Evolutionary conservation across 2,888 invertebrate genomes (phyloP), one percentile per base, ranked within the genome.

Genomic region (Agapetus fuscipes): DNA sequence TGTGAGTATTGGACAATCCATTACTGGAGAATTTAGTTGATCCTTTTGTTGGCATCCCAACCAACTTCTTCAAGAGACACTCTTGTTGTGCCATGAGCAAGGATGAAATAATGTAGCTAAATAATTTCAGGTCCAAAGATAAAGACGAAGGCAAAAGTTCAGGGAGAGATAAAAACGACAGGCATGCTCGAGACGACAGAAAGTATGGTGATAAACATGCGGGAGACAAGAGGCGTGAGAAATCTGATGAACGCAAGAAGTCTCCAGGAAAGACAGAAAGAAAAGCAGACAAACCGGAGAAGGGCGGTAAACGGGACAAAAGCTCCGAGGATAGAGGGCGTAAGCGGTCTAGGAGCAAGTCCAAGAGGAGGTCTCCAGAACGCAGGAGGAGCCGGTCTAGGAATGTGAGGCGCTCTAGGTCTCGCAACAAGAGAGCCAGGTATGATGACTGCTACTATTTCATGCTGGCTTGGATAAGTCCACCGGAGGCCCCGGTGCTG

Each of bases 231-330:
- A 42, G 3, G 34, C 48, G 52, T 45, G 17, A 46, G 43, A 42
- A 52, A 52, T 16, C 50, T 43, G 33, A 51, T 50, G 13, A 55
- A 55, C 1, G 51, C 43, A 36, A 14, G 13, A 12, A 20, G 5
- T n/a, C 7, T 43, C 49, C n/a, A 34, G 43, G 35, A 20, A 38
- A 49, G 17, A 52, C 40, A 38, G 49, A 50, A 24, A 45, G 50
- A 46, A 46, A 38, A 45, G 36, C 35, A 28, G 38, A 51, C 11
- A 15, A 50, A 46, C 26, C 49, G 44, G 44, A 36, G 37, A 17
- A 30, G 40, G 30, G 27, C 17, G 16, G 27, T 12, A 24, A 32
- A 30, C 26, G 28, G 34, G 33, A 37, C 11, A 39, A 25, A 3
- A 37, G 35, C 20, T 24, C 34, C 9, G 35, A 37, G 7, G 31